Conservation (phyloP, 35 echinoderm and acorn worm genomes). For the Apostichopus parvimensis region DNA sequence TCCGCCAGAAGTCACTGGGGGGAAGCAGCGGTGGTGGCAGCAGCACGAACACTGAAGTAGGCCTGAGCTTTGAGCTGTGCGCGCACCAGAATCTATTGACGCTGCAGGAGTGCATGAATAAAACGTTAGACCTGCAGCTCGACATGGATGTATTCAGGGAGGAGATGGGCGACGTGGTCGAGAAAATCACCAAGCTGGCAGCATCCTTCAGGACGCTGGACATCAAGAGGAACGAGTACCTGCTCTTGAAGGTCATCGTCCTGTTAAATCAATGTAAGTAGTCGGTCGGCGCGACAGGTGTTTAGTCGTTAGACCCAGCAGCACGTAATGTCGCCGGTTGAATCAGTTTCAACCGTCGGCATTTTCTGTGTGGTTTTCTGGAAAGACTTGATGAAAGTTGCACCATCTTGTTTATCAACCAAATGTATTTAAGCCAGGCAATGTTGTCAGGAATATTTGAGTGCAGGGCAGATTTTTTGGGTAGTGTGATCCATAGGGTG, state of each 20-base stretch:
- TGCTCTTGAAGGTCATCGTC: constrained; percentile 91
- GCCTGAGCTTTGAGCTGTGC: constrained; percentile 96
- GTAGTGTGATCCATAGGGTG: too few species aligned
- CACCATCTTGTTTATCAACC: too few species aligned
- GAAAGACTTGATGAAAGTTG: too few species aligned
- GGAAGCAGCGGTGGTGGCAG: constrained; percentile 1
- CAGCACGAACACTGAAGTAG: constrained; percentile 36
- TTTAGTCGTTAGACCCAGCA: too few species aligned
- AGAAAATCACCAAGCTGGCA: constrained; percentile 89
- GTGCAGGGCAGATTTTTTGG: too few species aligned
- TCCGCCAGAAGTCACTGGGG: constrained; percentile 65
- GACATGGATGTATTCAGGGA: constrained; percentile 97
- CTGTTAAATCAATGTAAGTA: constrained; percentile 85
- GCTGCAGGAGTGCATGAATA: constrained; percentile 98
- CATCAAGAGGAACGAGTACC: constrained; percentile 94
- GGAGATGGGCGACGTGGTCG: constrained; percentile 98
- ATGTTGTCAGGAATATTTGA: too few species aligned
- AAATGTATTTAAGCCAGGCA: too few species aligned
- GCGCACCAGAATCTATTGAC: constrained; percentile 87
- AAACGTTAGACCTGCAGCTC: constrained; percentile 91
- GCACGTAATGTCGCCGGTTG: too few species aligned
- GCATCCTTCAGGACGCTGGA: constrained; percentile 86
- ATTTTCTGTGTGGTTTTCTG: too few species aligned
- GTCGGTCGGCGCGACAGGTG: too few species aligned
- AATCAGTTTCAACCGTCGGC: too few species aligned